Evolutionary conservation across 2,888 invertebrate genomes (phyloP).

Genomic region (Phortica magna): DNA sequence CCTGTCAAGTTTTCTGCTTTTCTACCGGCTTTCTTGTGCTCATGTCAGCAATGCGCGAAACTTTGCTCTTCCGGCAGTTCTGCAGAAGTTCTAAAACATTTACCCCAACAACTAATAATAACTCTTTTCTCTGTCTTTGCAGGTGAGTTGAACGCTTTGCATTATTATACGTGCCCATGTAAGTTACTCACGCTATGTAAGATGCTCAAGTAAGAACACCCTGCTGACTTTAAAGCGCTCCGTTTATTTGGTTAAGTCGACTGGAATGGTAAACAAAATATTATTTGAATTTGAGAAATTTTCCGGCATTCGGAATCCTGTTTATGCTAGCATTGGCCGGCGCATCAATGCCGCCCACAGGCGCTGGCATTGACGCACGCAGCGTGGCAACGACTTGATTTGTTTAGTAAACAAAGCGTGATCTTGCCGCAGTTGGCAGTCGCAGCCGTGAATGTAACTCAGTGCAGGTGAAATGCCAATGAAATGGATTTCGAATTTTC

Average conservation of each 20-base stretch:
- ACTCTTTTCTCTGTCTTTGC: slow-evolving; percentile 1
- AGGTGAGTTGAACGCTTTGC: slow-evolving; percentile 13
- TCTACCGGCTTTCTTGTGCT: neutral
- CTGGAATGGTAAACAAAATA: slow-evolving; percentile 28
- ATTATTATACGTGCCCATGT: neutral
- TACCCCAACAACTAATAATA: neutral
- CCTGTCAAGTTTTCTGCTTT: neutral
- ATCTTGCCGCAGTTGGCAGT: too few relatives aligned
- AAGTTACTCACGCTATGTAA: neutral
- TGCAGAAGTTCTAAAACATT: neutral
- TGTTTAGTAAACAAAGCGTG: slow-evolving; percentile 65
- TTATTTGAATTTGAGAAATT: neutral
- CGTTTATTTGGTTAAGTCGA: slow-evolving; percentile 23
- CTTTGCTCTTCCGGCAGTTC: neutral
- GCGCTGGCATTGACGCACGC: slow-evolving; percentile 13
- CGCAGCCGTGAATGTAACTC: too few relatives aligned
- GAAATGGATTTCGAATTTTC: neutral
- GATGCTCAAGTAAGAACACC: neutral
- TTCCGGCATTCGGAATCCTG: neutral
- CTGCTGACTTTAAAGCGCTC: neutral
- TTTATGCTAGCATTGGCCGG: slow-evolving; percentile 27
- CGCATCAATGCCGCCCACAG: neutral
- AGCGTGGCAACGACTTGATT: slow-evolving; percentile 22
- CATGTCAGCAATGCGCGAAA: neutral
- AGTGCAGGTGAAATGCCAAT: slow-evolving; percentile 7